Evolutionary conservation across 2,888 invertebrate genomes (phyloP).

Genomic region (Drosophila nr. medialis): DNA sequence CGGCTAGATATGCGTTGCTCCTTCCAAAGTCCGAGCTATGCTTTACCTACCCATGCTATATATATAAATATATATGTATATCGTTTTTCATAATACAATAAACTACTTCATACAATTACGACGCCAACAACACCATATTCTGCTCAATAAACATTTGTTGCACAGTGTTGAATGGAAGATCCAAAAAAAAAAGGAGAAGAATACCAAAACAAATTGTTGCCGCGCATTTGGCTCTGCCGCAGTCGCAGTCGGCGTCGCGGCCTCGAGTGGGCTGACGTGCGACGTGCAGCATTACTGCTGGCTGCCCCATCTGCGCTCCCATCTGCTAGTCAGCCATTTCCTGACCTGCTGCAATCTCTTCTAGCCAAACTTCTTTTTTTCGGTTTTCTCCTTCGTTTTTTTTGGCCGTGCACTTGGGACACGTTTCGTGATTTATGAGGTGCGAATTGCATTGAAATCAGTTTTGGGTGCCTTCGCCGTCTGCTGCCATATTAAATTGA

Average conservation of each 20-base stretch:
- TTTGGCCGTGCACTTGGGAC: slow-evolving; percentile 77
- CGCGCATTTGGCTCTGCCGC: slow-evolving; percentile 10
- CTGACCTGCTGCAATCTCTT: slow-evolving; percentile 62
- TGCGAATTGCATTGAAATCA: slow-evolving; percentile 84
- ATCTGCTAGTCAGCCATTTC: slow-evolving; percentile 44
- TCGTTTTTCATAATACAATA: background rate
- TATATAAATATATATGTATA: background rate
- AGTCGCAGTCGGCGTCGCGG: background rate
- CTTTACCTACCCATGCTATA: background rate
- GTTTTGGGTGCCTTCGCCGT: slow-evolving; percentile 48
- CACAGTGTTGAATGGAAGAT: background rate
- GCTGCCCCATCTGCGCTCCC: slow-evolving; percentile 13
- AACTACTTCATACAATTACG: background rate
- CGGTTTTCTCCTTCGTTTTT: slow-evolving; percentile 1
- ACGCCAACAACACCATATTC: background rate
- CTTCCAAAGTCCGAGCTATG: no score
- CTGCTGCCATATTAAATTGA: slow-evolving; percentile 73
- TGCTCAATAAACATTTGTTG: background rate
- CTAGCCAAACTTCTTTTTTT: slow-evolving; percentile 53
- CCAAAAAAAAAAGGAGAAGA: slow-evolving; percentile 5
- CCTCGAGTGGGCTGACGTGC: background rate
- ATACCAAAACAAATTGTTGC: slow-evolving; percentile 48
- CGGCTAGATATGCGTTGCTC: no score
- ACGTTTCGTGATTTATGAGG: slow-evolving; percentile 85
- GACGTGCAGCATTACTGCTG: background rate